Percentiles rank a stretch among this genome's conserved stretches.
phyloP scores from a whole-genome alignment of 2,113 vertebrate genomes.

The Vidua macroura region DNA sequence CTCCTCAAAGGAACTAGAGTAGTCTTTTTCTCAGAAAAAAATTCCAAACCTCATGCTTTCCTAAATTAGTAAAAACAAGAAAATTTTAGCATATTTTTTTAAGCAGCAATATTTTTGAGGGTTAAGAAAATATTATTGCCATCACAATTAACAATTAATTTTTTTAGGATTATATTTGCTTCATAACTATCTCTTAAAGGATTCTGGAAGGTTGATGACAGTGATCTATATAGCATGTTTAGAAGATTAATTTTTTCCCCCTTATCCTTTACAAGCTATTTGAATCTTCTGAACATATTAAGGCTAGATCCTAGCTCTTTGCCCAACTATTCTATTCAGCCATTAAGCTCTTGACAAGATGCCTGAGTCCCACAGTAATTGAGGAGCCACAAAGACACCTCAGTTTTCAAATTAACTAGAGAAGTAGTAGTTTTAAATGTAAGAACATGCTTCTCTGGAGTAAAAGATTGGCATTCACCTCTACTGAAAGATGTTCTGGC shows the following conservation, averaged over 20 bases:
- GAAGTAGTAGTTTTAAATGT: neutral
- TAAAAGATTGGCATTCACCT: neutral
- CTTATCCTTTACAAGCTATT: neutral
- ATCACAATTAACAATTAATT: neutral
- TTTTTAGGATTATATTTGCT: neutral
- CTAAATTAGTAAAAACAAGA: neutral
- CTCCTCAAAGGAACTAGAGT: neutral
- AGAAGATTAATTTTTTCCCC: neutral
- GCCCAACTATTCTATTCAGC: neutral
- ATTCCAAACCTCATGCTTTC: neutral
- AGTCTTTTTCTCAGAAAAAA: neutral
- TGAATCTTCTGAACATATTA: neutral
- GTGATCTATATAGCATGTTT: neutral
- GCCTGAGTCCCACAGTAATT: neutral
- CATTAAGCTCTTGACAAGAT: neutral
- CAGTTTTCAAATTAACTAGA: neutral
- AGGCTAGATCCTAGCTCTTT: neutral
- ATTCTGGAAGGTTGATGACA: neutral
- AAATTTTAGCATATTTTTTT: neutral
- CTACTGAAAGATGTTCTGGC: neutral
- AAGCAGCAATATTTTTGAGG: neutral
- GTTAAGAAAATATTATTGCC: neutral
- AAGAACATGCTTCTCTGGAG: conserved; percentile 5
- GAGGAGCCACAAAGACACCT: neutral
- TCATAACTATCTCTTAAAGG: neutral